These are phyloP conservation scores for Cinclus cinclus DNA, from an alignment of 2,113 vertebrate species.

Conservation along the genomic window DNA sequence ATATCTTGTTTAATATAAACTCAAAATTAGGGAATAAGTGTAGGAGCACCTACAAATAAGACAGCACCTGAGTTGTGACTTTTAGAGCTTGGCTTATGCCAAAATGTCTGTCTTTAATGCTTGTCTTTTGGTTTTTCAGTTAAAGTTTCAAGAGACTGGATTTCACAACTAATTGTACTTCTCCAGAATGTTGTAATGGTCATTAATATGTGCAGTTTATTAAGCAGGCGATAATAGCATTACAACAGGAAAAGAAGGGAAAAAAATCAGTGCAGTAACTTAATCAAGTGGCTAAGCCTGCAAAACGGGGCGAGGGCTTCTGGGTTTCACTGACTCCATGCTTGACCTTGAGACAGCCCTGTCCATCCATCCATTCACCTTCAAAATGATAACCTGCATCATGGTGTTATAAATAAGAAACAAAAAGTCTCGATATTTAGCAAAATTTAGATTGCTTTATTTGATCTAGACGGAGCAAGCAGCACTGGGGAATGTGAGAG, in stretches of 20 bases:
- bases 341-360: background rate
- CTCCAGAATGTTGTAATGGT: background rate
- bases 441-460: no score
- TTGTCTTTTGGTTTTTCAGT: background rate
- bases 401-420: no score
- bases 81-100: background rate
- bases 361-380: background rate
- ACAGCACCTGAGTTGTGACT: background rate
- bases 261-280: background rate
- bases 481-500: no score
- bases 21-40: background rate
- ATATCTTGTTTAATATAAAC: background rate
- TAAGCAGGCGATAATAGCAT: background rate
- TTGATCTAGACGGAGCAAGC: no score
- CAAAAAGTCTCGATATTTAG: no score
- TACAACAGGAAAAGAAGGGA: slow-evolving; percentile 6
- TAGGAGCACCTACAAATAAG: background rate
- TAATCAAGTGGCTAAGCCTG: background rate
- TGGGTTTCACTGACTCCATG: background rate
- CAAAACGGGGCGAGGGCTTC: background rate
- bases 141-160: background rate
- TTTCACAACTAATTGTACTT: background rate
- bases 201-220: background rate
- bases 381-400: background rate
- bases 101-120: background rate